These are phyloP conservation scores for Macrophya annulata DNA, from an alignment of 2,888 invertebrate genomes.

Conservation along the genomic window DNA sequence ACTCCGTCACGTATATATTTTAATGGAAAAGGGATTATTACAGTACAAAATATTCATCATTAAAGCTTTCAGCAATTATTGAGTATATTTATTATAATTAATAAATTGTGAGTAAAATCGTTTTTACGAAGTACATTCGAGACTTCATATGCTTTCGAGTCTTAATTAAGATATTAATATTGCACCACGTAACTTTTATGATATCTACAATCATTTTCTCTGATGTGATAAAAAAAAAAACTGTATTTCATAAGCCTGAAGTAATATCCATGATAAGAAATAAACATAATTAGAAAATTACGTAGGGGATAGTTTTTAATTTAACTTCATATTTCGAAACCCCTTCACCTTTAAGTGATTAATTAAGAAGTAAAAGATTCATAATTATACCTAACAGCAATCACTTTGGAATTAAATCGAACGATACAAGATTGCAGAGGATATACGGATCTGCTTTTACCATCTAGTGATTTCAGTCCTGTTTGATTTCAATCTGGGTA, in stretches of 20 bases:
- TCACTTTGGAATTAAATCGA: conserved; percentile 7
- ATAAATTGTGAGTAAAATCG: background rate
- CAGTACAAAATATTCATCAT: background rate
- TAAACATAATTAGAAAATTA: background rate
- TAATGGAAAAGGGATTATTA: background rate
- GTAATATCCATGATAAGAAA: background rate
- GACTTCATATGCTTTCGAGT: background rate
- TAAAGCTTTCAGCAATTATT: background rate
- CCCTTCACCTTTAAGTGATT: background rate
- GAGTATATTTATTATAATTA: background rate
- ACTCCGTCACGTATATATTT: background rate
- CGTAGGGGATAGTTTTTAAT: background rate
- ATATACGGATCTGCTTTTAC: background rate
- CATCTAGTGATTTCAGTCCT: background rate
- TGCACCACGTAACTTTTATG: background rate
- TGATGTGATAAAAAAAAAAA: background rate
- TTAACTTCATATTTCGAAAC: background rate
- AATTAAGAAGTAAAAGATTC: background rate
- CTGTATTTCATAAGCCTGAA: background rate
- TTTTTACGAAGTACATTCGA: background rate
- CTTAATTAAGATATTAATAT: conserved; percentile 24
- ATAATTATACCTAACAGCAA: conserved; percentile 17
- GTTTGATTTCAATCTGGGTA: conserved; percentile 36
- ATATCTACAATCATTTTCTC: background rate
- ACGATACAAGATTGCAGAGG: conserved; percentile 3